Conservation (phyloP, 2,113 vertebrate species). For the Ammodytes dubius region DNA sequence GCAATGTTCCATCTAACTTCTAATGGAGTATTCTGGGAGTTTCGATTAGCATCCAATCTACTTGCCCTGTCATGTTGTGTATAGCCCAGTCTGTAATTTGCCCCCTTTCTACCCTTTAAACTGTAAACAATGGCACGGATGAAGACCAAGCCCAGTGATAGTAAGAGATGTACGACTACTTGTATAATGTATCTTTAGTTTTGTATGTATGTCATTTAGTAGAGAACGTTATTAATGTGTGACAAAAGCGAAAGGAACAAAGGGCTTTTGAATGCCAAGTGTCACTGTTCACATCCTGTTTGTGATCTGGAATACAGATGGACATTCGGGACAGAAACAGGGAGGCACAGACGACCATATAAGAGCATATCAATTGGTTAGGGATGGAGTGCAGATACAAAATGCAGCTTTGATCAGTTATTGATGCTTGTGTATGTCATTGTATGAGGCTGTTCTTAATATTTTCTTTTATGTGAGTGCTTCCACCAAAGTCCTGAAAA, state of each 20-base stretch:
- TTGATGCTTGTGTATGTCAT: not conserved
- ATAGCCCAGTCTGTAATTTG: conserved; percentile 32
- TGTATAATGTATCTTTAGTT: not conserved
- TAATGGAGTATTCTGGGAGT: not conserved
- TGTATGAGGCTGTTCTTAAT: not conserved
- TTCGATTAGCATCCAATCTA: not conserved
- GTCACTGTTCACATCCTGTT: not conserved
- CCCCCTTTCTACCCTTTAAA: not conserved
- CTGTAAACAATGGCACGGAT: conserved; percentile 7
- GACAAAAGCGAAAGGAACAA: conserved; percentile 10
- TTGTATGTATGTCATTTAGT: conserved; percentile 14
- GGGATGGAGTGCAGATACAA: not conserved
- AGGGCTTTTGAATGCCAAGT: not conserved
- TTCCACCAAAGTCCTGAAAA: too few relatives aligned
- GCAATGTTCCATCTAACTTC: too few relatives aligned
- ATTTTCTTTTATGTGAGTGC: too few relatives aligned
- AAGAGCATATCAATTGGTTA: not conserved
- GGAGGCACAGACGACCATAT: not conserved
- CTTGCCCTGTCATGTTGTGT: not conserved
- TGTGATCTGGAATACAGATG: conserved; percentile 21
- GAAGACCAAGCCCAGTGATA: conserved; percentile 1
- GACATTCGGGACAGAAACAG: conserved; percentile 9
- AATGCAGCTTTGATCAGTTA: not conserved
- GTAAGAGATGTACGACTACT: not conserved
- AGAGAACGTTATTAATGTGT: conserved; percentile 3